Evolutionary conservation across 2,888 invertebrate genomes (phyloP).

Genomic region (Dolichomitus sp.): DNA sequence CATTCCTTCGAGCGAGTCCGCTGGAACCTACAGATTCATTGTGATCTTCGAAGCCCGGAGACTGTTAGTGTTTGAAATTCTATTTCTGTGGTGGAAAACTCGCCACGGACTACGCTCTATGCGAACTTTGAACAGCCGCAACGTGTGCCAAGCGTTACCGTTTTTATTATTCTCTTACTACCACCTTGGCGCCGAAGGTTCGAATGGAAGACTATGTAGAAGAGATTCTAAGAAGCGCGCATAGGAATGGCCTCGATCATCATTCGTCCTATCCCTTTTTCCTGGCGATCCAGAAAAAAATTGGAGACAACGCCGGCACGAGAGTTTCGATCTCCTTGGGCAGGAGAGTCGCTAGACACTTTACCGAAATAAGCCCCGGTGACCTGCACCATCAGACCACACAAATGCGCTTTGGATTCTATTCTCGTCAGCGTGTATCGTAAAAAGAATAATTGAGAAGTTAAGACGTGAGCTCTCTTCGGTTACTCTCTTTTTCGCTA

Average conservation of each 20-base stretch:
- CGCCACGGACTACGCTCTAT: not conserved
- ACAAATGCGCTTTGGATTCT: conserved; percentile 54
- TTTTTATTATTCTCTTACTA: conserved; percentile 39
- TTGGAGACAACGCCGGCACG: not conserved
- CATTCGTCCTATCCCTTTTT: conserved; percentile 16
- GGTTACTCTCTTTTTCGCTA: conserved; percentile 2
- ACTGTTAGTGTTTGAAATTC: conserved; percentile 57
- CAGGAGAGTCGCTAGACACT: conserved; percentile 31
- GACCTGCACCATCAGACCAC: conserved; percentile 57
- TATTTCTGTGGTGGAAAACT: conserved; percentile 51
- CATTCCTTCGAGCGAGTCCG: conserved; percentile 38
- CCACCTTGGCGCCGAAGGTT: conserved; percentile 1
- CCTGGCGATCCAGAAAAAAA: not conserved
- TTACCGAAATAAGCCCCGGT: conserved; percentile 54
- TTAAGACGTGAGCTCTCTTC: conserved; percentile 24
- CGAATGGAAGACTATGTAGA: conserved; percentile 18
- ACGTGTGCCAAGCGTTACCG: conserved; percentile 51
- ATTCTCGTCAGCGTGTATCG: conserved; percentile 47
- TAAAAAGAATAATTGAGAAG: conserved; percentile 66
- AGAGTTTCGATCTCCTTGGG: not conserved
- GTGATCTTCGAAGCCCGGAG: conserved; percentile 36
- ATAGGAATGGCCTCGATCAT: conserved; percentile 24
- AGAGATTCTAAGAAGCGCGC: conserved; percentile 56
- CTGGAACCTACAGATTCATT: conserved; percentile 50
- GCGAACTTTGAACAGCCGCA: conserved; percentile 47